Evolutionary conservation across 2,888 invertebrate genomes (phyloP).

Genomic region (Trachelus tabidus): DNA sequence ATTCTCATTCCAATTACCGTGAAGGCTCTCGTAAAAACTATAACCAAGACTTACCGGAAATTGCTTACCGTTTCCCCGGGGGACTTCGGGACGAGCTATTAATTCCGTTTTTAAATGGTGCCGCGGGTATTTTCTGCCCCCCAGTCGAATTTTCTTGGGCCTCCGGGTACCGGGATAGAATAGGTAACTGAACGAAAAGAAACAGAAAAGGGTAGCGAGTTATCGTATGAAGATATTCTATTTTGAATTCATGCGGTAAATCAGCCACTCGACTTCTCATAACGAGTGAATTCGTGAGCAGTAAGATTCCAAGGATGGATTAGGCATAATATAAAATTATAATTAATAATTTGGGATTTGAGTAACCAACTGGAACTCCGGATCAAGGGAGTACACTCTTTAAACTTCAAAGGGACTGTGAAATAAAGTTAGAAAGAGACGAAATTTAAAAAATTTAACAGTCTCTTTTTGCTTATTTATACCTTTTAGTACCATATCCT

Average conservation of each 20-base stretch:
- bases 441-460: neutral
- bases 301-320: neutral
- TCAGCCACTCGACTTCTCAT: neutral
- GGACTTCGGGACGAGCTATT: slow-evolving; percentile 28
- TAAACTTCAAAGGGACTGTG: neutral
- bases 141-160: neutral
- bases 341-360: neutral
- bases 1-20: slow-evolving; percentile 44
- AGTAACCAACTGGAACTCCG: neutral
- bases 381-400: neutral
- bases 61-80: slow-evolving; percentile 23
- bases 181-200: neutral
- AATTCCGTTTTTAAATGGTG: slow-evolving; percentile 24
- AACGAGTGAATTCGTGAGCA: neutral
- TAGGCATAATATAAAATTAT: slow-evolving; percentile 7
- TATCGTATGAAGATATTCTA: neutral
- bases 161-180: neutral
- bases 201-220: neutral
- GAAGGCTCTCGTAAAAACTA: slow-evolving; percentile 28
- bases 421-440: neutral
- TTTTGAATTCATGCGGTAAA: neutral
- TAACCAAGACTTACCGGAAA: slow-evolving; percentile 35
- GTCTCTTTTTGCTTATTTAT: neutral
- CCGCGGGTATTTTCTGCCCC: slow-evolving; percentile 13
- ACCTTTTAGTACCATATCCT: neutral